Conservation (phyloP, 2,888 invertebrate species). For the Lasioglossum zephyrum region DNA sequence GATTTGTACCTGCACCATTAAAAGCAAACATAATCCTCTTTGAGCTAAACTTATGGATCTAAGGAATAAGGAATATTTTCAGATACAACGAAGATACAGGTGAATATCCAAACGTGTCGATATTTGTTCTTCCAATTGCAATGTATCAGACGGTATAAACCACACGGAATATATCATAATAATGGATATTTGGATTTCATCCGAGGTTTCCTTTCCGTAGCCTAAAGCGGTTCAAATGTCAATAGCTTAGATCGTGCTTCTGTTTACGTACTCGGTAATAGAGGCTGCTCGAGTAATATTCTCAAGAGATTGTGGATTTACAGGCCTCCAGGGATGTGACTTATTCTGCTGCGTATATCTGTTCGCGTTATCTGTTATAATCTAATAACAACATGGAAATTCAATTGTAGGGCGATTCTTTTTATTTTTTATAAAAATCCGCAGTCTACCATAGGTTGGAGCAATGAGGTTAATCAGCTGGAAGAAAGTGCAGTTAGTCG, state of each 20-base stretch:
- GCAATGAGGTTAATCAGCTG: background rate
- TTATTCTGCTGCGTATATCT: background rate
- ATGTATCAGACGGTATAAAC: background rate
- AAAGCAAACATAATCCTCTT: too few relatives aligned
- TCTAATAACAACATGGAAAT: background rate
- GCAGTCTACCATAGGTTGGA: background rate
- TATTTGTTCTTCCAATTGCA: background rate
- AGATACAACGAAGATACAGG: background rate
- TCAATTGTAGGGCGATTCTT: background rate
- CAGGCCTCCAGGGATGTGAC: background rate
- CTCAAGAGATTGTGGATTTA: background rate
- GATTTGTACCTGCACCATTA: too few relatives aligned
- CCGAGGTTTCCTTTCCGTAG: background rate
- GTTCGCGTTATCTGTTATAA: background rate
- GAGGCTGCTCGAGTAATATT: background rate
- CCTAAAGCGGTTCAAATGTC: background rate
- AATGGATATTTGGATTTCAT: background rate
- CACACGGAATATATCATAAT: background rate
- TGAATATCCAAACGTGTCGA: background rate
- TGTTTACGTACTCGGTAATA: slow-evolving; percentile 1
- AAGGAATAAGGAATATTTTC: background rate
- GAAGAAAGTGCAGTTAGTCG: background rate
- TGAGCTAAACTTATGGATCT: too few relatives aligned
- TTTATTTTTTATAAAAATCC: background rate
- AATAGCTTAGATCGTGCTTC: background rate